Evolutionary conservation across 2,797 vertebrate genomes (phyloP), one percentile per base, ranked within the genome.

Genomic region (Telmatherina bonti): DNA sequence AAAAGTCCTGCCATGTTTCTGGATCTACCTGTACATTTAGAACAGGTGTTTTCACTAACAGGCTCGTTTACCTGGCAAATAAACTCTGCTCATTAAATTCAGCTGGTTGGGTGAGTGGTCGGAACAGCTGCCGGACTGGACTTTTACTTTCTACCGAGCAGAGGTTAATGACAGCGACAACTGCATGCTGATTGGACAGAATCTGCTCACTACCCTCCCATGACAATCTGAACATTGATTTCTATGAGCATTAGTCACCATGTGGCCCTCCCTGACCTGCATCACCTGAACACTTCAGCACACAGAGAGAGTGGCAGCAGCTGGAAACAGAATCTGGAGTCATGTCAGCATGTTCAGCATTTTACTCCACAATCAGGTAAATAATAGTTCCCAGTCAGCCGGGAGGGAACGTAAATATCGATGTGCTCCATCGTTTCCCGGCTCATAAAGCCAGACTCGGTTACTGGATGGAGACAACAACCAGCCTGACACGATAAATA

Each of bases 61-160:
- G n/a, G n/a, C n/a, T n/a, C n/a, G n/a, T n/a, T n/a, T n/a, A n/a
- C n/a, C n/a, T n/a, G n/a, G n/a, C n/a, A n/a, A n/a, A n/a, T n/a
- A n/a, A n/a, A n/a, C n/a, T n/a, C n/a, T n/a, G n/a, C n/a, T n/a
- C n/a, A n/a, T n/a, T n/a, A n/a, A n/a, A n/a, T n/a, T n/a, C n/a
- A n/a, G n/a, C n/a, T 7, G 7, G 7, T 31, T 31, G 3, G 30
- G 7, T 7, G 7, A 7, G 3, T 31, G 30, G n/a, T n/a, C 7
- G 30, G 7, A 31, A 3, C 3, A 7, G 7, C 7, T 7, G 7
- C 3, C 95, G 93, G 88, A 88, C 88, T 82, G 91, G 89, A 92
- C 96, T 96, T 89, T 89, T 33, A 74, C 65, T 7, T 3, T 7
- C 3, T 75, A 81, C 84, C 62, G 87, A 94, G 95, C 87, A 89